Evolutionary conservation across 2,797 vertebrate species (phyloP).

Genomic region (Prunella strophiata): DNA sequence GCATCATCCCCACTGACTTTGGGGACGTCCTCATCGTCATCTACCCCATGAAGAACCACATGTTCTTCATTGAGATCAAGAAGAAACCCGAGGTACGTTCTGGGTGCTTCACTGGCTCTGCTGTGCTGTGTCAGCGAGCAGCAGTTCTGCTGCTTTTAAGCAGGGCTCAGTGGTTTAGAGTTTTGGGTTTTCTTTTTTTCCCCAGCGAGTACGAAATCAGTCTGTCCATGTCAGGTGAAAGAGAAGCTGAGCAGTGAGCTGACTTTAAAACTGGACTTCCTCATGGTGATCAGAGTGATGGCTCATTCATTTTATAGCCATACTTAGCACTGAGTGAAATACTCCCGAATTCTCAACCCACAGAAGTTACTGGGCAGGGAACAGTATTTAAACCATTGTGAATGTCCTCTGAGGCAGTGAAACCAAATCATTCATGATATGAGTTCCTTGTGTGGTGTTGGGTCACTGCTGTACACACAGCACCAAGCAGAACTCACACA

Average conservation of each 20-base stretch:
- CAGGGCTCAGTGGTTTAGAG: background rate
- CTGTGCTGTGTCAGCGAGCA: background rate
- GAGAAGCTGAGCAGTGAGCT: background rate
- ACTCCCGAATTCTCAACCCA: background rate
- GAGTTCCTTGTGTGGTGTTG: background rate
- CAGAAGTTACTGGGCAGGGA: background rate
- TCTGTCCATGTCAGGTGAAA: background rate
- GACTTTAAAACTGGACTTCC: background rate
- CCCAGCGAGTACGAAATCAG: background rate
- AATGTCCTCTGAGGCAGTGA: background rate
- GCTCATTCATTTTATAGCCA: background rate
- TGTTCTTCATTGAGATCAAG: constrained; percentile 95
- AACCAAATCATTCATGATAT: background rate
- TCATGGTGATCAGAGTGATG: background rate
- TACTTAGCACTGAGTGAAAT: background rate
- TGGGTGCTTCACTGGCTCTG: background rate
- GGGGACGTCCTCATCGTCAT: constrained; percentile 96
- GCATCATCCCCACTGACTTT: constrained; percentile 97
- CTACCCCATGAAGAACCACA: constrained; percentile 98
- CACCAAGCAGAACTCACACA: fast-evolving
- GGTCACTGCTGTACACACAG: background rate
- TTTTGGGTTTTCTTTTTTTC: background rate
- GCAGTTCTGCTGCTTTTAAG: background rate
- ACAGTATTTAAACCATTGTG: background rate
- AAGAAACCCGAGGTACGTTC: constrained; percentile 93